phyloP scores from a whole-genome alignment of 1,140 invertebrate genomes.

The Drosophila leontia region DNA sequence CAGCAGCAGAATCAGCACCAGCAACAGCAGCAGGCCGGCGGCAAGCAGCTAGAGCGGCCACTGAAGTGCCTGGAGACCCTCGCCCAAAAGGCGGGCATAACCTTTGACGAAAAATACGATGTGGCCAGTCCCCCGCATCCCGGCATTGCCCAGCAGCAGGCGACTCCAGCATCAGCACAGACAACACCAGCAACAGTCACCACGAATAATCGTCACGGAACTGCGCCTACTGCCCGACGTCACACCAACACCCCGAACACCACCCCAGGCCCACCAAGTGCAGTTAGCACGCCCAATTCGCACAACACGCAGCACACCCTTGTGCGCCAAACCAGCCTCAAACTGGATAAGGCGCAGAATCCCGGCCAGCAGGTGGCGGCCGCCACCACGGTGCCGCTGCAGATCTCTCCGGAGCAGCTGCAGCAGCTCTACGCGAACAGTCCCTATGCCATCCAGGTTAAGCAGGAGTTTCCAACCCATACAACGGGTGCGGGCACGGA shows the following conservation, averaged over 20 bases:
- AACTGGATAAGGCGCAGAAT: conserved; percentile 84
- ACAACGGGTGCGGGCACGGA: conserved; percentile 47
- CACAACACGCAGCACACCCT: conserved; percentile 17
- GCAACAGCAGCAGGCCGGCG: conserved; percentile 47
- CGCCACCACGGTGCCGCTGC: conserved; percentile 74
- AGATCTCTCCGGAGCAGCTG: conserved; percentile 83
- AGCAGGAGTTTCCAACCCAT: conserved; percentile 85
- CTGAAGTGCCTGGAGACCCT: conserved; percentile 89
- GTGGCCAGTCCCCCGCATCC: conserved; percentile 86
- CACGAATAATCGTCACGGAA: conserved; percentile 33
- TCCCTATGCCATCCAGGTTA: conserved; percentile 85
- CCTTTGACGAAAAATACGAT: conserved; percentile 89
- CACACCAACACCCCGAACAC: conserved; percentile 20
- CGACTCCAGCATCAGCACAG: conserved; percentile 51
- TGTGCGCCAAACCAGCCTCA: conserved; percentile 38
- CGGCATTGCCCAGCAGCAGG: conserved; percentile 65
- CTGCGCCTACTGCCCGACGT: conserved; percentile 23
- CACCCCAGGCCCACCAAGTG: conserved; percentile 12
- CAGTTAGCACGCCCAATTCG: conserved; percentile 54
- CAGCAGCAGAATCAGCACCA: conserved; percentile 42
- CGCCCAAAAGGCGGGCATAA: conserved; percentile 89
- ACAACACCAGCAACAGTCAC: conserved; percentile 16
- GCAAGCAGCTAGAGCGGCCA: conserved; percentile 84
- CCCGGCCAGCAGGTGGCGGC: conserved; percentile 82
- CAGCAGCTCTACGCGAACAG: conserved; percentile 82